Base-by-base conservation (phyloP, 2,888 invertebrate species). In the Silvanus unidentatus region DNA sequence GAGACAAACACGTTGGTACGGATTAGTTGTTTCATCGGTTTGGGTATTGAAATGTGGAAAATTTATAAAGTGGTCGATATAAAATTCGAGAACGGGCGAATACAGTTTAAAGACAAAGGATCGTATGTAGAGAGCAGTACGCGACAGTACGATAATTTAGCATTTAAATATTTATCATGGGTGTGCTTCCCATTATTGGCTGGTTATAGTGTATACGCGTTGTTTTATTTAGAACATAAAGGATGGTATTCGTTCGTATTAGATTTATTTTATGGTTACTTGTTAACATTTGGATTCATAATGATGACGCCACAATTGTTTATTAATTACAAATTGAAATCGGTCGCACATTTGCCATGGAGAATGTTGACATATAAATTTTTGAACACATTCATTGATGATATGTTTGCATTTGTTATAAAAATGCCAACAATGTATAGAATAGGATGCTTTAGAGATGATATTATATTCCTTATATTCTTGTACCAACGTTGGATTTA, bases 231-330 rank as follows among this genome's bases (percentile, higher is more conserved):
- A 55, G 98, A 99, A 70, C 98, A 99, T 73, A 95, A 91, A 70
- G 96, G 99, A 57, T 99, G 98, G 98, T 99, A 99, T 71, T 98
- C 97, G 9, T 99, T 94, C 77, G 80, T 96, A 29, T 79, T 99
- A 22, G 89, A 88, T 66, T 91, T 99, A 88, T 79, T 98, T 49
- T 99, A 99, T 73, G 98, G 99, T 43, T 99, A 96, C 73, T 77
- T 99, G 45, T 77, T 99, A 47, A 99, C 97, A 1, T 99, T 99
- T 71, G 96, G 99, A 49, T 99, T 99, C 70, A 99, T 99, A 45
- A 95, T 98, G 92, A 99, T 99, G 98, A 99, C 98, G n/a, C 99
- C 99, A 4, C 99, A 99, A 73, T 75, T 99, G 50, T 99, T 99
- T 69, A 99, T 99, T 60, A 99, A 99, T 75, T 99, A 99, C 75